phyloP scores from a whole-genome alignment of 2,113 vertebrate species.

The Prochilodus magdalenae region DNA sequence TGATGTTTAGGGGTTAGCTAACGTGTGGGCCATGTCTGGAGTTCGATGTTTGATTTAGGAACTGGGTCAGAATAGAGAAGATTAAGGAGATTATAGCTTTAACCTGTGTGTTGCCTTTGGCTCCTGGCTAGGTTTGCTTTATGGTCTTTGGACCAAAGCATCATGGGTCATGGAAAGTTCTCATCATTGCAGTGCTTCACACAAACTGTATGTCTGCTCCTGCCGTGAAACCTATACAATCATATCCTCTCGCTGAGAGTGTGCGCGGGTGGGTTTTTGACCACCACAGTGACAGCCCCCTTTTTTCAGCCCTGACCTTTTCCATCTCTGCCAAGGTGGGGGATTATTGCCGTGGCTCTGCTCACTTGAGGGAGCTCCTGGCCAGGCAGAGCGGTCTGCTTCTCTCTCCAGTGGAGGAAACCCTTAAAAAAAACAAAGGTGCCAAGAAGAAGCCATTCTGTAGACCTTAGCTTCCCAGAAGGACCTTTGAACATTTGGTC shows the following conservation, averaged over 20 bases:
- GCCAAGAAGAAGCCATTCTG: not conserved
- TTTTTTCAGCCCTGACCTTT: constrained; percentile 5
- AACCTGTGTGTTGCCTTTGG: constrained; percentile 36
- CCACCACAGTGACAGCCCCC: not conserved
- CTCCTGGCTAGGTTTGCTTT: not conserved
- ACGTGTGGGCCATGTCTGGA: not conserved
- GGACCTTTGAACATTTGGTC: no score
- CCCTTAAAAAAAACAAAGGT: not conserved
- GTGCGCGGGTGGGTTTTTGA: not conserved
- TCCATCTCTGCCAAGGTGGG: constrained; percentile 3
- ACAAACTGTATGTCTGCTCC: not conserved
- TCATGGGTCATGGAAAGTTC: not conserved
- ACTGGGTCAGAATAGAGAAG: no score
- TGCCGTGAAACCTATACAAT: constrained; percentile 27
- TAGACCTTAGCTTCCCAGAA: no score
- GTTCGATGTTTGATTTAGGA: no score
- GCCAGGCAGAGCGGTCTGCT: not conserved
- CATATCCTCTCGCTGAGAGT: not conserved
- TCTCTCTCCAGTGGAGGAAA: not conserved
- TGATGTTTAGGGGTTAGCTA: no score
- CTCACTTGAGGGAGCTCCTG: not conserved
- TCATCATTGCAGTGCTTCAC: not conserved
- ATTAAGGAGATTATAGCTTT: constrained; percentile 32
- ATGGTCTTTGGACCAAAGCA: not conserved
- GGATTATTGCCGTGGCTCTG: constrained; percentile 29